These are phyloP conservation scores for Tinamus major DNA, from an alignment of 2,797 vertebrate genomes.

Conservation along the genomic window DNA sequence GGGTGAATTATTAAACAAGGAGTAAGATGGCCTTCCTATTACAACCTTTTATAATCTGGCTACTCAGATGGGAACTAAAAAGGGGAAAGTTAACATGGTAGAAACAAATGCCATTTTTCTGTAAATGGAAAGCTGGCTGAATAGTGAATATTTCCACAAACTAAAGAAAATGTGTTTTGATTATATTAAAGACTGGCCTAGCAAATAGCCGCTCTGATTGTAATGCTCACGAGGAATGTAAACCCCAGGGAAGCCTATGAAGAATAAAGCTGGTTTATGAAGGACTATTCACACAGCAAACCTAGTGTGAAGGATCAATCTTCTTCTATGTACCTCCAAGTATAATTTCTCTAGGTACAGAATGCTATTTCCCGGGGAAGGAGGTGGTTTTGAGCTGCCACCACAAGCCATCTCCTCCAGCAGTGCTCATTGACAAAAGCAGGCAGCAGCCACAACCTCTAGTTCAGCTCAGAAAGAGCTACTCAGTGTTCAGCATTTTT, in stretches of 20 bases:
- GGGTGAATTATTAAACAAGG: slow-evolving; percentile 22
- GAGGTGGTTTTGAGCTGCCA: not conserved
- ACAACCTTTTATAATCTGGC: not conserved
- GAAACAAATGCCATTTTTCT: not conserved
- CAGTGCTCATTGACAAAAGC: not conserved
- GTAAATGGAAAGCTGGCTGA: not conserved
- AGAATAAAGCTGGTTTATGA: not conserved
- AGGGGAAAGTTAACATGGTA: not conserved
- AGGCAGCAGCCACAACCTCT: not conserved
- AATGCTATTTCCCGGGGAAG: not conserved
- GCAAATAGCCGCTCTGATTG: slow-evolving; percentile 8
- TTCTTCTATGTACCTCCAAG: not conserved
- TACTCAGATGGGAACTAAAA: slow-evolving; percentile 38
- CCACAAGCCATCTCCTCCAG: not conserved
- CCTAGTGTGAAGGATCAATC: rapidly evolving
- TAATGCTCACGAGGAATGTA: not conserved
- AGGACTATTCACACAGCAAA: not conserved
- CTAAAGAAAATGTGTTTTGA: slow-evolving; percentile 17
- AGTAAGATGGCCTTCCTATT: slow-evolving; percentile 1
- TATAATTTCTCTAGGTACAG: not conserved
- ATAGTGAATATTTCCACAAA: slow-evolving; percentile 7
- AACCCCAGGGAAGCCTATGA: not conserved
- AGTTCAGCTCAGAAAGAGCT: not conserved
- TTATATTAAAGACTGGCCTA: not conserved
- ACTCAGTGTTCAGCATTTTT: not conserved